Conservation (phyloP, 1,140 invertebrate genomes). For the Temnothorax longispinosus region DNA sequence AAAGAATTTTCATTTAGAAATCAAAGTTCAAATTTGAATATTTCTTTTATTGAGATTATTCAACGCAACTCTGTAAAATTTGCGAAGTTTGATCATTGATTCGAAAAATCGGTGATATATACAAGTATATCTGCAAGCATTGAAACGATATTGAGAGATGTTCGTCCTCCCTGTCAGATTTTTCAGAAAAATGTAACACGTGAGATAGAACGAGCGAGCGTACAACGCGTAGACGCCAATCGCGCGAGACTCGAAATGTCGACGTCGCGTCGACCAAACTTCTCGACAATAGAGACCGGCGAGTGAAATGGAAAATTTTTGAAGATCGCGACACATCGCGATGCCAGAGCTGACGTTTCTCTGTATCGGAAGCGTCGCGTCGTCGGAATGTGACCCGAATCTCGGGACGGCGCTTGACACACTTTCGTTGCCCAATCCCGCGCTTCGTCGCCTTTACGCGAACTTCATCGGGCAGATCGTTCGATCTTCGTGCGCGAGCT, state of each 20-base stretch:
- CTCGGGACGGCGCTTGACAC: conserved; percentile 42
- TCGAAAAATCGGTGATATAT: conserved; percentile 7
- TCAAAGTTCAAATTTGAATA: neutral
- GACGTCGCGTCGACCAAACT: conserved; percentile 43
- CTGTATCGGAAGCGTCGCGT: conserved; percentile 41
- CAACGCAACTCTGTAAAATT: neutral
- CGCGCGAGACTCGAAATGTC: conserved; percentile 36
- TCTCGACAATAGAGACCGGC: conserved; percentile 33
- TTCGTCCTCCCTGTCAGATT: conserved; percentile 38
- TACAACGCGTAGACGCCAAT: conserved; percentile 3
- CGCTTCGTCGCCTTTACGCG: conserved; percentile 27
- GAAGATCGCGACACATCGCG: conserved; percentile 31
- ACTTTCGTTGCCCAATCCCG: conserved; percentile 49
- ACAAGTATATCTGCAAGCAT: conserved; percentile 26
- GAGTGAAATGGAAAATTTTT: conserved; percentile 58
- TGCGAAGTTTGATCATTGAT: neutral
- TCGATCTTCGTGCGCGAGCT: conserved; percentile 16
- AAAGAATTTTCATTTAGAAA: neutral
- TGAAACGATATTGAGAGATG: conserved; percentile 25
- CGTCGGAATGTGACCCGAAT: conserved; percentile 56
- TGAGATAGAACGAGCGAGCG: conserved; percentile 14
- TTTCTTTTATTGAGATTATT: neutral
- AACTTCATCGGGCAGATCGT: conserved; percentile 58
- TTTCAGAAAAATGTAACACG: conserved; percentile 40
- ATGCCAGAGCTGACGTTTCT: neutral